Base-by-base conservation (phyloP, 2,888 invertebrate species). In the Calliscelio sp. region DNA sequence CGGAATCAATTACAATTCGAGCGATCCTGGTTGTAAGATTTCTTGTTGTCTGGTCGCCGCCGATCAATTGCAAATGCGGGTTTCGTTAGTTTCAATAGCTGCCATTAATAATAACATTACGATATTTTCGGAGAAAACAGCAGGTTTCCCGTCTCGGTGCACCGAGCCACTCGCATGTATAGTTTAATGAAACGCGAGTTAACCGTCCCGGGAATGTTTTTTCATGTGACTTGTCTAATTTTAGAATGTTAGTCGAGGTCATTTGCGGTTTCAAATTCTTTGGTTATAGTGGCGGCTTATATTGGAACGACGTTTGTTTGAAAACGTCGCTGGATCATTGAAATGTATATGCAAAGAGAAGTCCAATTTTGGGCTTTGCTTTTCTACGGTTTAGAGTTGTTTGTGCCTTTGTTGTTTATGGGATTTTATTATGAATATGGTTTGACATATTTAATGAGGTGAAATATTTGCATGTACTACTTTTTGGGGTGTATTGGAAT, bases 211-310 rank as follows among this genome's bases (percentile, higher is more conserved):
- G 41, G 49, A 46, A 59, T 77, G 77, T 77, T 77, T 77, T 77
- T 77, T 68, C 77, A 57, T 68, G 68, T 51, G 77, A 77, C 77
- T 66, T 20, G 77, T 38, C 77, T 77, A 77, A 77, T 59, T 77
- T 77, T 77, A 77, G 77, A 66, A 38, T 59, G 49, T 59, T 59
- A 51, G 38, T 68, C 77, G 77, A 68, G 77, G 77, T 77, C 77
- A 68, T 68, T 77, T 68, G 77, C 28, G 77, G 77, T 57, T 66
- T 44, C 46, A 55, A 32, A 55, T 75, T 65, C 65, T 59, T n/a
- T n/a, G n/a, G n/a, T n/a, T n/a, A n/a, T n/a, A n/a, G n/a, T n/a
- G n/a, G n/a, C n/a, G n/a, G n/a, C n/a, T n/a, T n/a, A n/a, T n/a
- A n/a, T n/a, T n/a, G n/a, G n/a, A n/a, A n/a, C n/a, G n/a, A n/a